Evolutionary conservation across 2,888 invertebrate genomes (phyloP), one percentile per base, ranked within the genome.

Genomic region (Drosophila subquinaria): DNA sequence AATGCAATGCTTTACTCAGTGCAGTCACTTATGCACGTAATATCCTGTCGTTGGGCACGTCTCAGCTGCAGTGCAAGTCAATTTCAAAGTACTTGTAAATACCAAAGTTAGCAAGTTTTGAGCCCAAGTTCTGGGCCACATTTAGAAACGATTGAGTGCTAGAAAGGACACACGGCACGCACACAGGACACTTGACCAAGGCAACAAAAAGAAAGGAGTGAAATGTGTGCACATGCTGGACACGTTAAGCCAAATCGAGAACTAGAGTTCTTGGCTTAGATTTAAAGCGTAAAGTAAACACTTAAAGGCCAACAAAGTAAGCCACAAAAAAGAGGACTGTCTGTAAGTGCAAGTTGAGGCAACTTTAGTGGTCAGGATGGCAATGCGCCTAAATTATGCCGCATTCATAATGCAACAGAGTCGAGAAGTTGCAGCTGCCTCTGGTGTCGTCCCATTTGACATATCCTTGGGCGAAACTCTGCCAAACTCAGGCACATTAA

Each of bases 381-480:
- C 71, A 65, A 62, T 67, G 79, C 70, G 81, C 88, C 80, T 82
- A 89, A 90, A 84, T 87, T 90, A 90, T 90, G 90, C 82, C 76
- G 62, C 87, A 90, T 89, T 90, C 87, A 90, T 90, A 90, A 89
- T 89, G 89, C 87, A 90, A 77, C 79, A 82, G 77, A 64, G 69
- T 62, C 68, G 73, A 68, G 48, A 52, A 53, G 50, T 47, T 43
- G 75, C 63, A 15, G 60, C 48, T 47, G 52, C 38, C 30, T 38
- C 43, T 74, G 57, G 51, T 67, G 72, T 63, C 47, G 40, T 66
- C 57, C 77, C 64, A 52, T 87, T 83, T 89, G 82, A 83, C 82
- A 84, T 85, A 83, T 87, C 71, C 78, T 71, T 69, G 57, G 33
- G 48, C 63, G 47, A 71, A 76, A 60, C 55, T 75, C 75, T 67